Evolutionary conservation across 1,140 invertebrate species (phyloP).

Genomic region (Telenomus remus): DNA sequence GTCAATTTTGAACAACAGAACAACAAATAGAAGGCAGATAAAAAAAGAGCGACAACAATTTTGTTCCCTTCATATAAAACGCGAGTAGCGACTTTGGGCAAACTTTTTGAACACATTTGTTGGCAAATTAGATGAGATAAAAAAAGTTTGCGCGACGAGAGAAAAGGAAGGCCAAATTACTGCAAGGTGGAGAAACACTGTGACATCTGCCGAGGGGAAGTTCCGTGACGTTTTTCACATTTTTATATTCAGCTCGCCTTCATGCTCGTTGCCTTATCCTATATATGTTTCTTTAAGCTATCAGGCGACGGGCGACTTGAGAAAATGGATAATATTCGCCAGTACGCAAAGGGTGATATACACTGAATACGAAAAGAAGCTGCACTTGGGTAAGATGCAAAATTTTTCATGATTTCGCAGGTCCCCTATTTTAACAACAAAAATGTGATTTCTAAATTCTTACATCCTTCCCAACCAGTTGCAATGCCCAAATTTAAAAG

Average conservation of each 20-base stretch:
- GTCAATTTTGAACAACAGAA: too few relatives aligned
- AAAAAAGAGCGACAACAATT: constrained; percentile 19
- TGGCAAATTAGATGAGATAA: constrained; percentile 59
- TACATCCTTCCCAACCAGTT: too few relatives aligned
- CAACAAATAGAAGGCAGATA: too few relatives aligned
- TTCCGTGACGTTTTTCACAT: constrained; percentile 59
- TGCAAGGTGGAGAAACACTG: constrained; percentile 58
- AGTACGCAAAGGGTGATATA: constrained; percentile 59
- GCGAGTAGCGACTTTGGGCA: constrained; percentile 29
- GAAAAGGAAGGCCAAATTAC: constrained; percentile 57
- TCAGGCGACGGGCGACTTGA: constrained; percentile 57
- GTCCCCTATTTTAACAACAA: background rate
- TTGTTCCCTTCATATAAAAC: constrained; percentile 15
- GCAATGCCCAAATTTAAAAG: too few relatives aligned
- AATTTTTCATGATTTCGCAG: constrained; percentile 23
- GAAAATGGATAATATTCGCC: constrained; percentile 64
- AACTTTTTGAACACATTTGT: constrained; percentile 51
- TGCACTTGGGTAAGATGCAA: constrained; percentile 34
- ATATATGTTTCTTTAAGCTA: constrained; percentile 60
- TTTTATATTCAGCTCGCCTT: constrained; percentile 61
- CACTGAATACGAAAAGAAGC: constrained; percentile 60
- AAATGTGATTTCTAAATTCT: too few relatives aligned
- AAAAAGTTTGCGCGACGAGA: constrained; percentile 54
- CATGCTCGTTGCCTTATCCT: constrained; percentile 59
- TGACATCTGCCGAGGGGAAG: constrained; percentile 63